phyloP scores from a whole-genome alignment of 2,113 vertebrate species.

The Candoia aspera region DNA sequence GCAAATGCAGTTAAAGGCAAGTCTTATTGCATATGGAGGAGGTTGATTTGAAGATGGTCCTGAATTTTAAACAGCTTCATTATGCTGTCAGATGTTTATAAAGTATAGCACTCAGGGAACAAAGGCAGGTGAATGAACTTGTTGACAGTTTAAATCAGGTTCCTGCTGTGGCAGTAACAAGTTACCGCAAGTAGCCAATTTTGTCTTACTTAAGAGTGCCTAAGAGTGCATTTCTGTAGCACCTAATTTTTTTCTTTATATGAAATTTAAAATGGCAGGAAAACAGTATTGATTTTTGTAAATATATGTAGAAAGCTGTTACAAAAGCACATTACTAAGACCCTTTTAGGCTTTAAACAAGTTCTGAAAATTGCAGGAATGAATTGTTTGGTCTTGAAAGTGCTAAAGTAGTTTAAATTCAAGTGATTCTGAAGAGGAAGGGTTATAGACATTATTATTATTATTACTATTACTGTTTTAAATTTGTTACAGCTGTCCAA shows the following conservation, averaged over 20 bases:
- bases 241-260: constrained; percentile 30
- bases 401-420: background rate
- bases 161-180: background rate
- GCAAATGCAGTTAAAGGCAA: background rate
- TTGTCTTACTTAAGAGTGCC: constrained; percentile 2
- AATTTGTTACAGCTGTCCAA: background rate
- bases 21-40: background rate
- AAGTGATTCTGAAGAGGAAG: background rate
- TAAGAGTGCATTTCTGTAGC: accelerated
- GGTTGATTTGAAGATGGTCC: background rate
- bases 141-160: accelerated
- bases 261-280: background rate
- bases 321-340: background rate
- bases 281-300: constrained; percentile 25
- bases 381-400: background rate
- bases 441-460: background rate
- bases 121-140: background rate
- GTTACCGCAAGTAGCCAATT: background rate
- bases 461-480: background rate
- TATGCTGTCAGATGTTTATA: constrained; percentile 9
- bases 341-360: background rate
- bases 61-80: constrained; percentile 8
- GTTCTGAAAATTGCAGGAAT: background rate
- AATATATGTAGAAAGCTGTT: constrained; percentile 19
- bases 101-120: background rate